phyloP scores from a whole-genome alignment of 2,113 vertebrate species.

The Channa argus region DNA sequence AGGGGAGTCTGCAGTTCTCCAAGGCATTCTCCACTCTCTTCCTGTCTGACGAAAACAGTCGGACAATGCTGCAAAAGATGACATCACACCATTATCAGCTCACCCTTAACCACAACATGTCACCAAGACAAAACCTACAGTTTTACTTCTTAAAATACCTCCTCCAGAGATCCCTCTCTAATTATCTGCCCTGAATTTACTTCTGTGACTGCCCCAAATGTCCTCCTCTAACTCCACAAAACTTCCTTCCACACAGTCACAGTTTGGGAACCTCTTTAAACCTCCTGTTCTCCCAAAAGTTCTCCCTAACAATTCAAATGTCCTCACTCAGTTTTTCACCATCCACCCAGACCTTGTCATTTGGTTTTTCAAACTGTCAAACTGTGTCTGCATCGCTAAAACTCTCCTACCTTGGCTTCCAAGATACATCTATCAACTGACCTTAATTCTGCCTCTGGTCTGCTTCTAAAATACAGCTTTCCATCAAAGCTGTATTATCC shows the following conservation, averaged over 20 bases:
- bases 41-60: slow-evolving; percentile 95
- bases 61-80: slow-evolving; percentile 87
- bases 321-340: background rate
- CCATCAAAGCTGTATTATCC: slow-evolving; percentile 47
- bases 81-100: slow-evolving; percentile 16
- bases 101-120: background rate
- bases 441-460: slow-evolving; percentile 41
- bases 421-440: slow-evolving; percentile 9
- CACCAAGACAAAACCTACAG: background rate
- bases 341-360: background rate
- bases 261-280: no score
- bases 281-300: background rate
- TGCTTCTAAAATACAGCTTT: slow-evolving; percentile 44
- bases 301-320: background rate
- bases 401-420: background rate
- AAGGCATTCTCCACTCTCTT: slow-evolving; percentile 93
- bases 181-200: background rate
- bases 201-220: background rate
- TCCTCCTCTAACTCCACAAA: background rate
- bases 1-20: slow-evolving; percentile 93
- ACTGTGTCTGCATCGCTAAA: background rate
- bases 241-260: background rate
- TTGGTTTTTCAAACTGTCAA: background rate
- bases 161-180: background rate
- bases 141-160: background rate